phyloP scores from a whole-genome alignment of 2,888 invertebrate genomes.

The Latrodectus elegans region DNA sequence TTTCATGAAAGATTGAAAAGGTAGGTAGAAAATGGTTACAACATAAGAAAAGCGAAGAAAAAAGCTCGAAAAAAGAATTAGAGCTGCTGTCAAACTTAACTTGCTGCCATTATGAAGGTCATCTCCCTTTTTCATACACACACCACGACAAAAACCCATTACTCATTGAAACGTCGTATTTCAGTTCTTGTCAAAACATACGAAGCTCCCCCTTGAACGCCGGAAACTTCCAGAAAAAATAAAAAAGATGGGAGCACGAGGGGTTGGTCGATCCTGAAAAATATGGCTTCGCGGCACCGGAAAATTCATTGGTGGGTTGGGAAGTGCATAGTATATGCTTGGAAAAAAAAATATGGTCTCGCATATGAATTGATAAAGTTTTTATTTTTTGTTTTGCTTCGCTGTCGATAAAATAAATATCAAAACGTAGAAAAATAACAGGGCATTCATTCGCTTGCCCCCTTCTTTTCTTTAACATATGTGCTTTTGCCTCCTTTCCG shows the following conservation, averaged over 20 bases:
- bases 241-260: background rate
- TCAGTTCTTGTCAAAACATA: constrained; percentile 12
- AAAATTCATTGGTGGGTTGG: constrained; percentile 15
- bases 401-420: constrained; percentile 26
- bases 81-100: constrained; percentile 42
- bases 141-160: constrained; percentile 32
- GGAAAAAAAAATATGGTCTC: constrained; percentile 12
- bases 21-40: background rate
- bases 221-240: background rate
- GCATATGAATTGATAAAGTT: constrained; percentile 39
- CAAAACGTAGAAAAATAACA: background rate
- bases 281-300: constrained; percentile 27
- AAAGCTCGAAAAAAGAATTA: constrained; percentile 20
- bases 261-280: constrained; percentile 19
- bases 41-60: background rate
- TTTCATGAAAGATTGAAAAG: too few species aligned
- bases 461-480: background rate
- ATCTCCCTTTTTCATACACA: constrained; percentile 27
- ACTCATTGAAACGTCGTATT: constrained; percentile 49
- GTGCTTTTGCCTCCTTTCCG: background rate
- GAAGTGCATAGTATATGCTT: background rate
- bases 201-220: background rate
- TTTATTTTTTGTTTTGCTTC: constrained; percentile 24
- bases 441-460: background rate
- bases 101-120: constrained; percentile 48